These are phyloP conservation scores for Xenentodon cancila DNA, from an alignment of 2,797 vertebrate species.

Conservation along the genomic window DNA sequence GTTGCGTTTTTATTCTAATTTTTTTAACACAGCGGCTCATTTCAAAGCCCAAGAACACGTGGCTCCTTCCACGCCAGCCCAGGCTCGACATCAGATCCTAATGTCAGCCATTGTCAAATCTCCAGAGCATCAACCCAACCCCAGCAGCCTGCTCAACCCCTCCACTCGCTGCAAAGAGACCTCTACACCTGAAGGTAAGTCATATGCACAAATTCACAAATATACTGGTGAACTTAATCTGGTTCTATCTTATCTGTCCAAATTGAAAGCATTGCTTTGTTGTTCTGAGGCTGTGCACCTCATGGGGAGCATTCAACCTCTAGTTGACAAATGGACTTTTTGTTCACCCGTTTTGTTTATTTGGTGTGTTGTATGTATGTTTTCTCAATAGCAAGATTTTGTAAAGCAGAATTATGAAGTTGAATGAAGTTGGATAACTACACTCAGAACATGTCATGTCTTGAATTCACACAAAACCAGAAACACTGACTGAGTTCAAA, in stretches of 20 bases:
- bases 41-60: slow-evolving; percentile 94
- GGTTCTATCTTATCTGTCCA: neutral
- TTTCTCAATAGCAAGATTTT: slow-evolving; percentile 39
- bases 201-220: neutral
- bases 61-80: slow-evolving; percentile 91
- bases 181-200: slow-evolving; percentile 92
- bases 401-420: slow-evolving; percentile 55
- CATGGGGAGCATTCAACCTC: slow-evolving; percentile 22
- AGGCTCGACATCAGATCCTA: slow-evolving; percentile 96
- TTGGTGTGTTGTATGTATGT: slow-evolving; percentile 52
- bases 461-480: too few species aligned
- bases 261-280: slow-evolving; percentile 15
- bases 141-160: slow-evolving; percentile 93
- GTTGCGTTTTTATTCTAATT: slow-evolving; percentile 22
- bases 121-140: slow-evolving; percentile 96
- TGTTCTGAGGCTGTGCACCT: slow-evolving; percentile 8
- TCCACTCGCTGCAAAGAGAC: slow-evolving; percentile 93
- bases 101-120: slow-evolving; percentile 98
- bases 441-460: slow-evolving; percentile 41
- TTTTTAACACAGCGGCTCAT: slow-evolving; percentile 87
- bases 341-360: slow-evolving; percentile 49
- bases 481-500: neutral
- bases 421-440: slow-evolving; percentile 50
- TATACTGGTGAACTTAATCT: neutral
- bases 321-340: slow-evolving; percentile 29